Evolutionary conservation across 2,797 vertebrate genomes (phyloP), one percentile per base, ranked within the genome.

Genomic region (Sarcophilus harrisii): DNA sequence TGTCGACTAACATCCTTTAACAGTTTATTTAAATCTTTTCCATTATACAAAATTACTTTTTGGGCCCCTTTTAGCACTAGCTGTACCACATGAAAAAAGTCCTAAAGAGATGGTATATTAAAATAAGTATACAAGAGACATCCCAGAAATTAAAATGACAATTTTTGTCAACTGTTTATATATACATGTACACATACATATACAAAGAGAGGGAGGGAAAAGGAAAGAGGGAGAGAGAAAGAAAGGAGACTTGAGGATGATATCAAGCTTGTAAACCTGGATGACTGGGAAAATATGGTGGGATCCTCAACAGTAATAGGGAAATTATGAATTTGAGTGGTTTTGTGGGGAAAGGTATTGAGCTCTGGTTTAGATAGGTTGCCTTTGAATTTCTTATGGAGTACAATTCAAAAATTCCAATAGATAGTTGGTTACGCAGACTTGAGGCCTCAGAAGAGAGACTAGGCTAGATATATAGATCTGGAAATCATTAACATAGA

Each of bases 1-100:
- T 96, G n/a, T 96, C 32, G 89, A 91, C 57, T 92, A 45, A 94
- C 92, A 93, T 24, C 58, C 18, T 81, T 81, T 81, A 24, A 81
- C n/a, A 9, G 18, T 81, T 81, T 81, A 81, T 81, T 81, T 81
- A 81, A 81, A 45, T 81, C 66, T 81, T 45, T 81, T 81, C n/a
- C n/a, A 45, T 81, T 81, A 45, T 38, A 45, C 66, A 45, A 81
- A 81, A 81, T 81, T 81, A 81, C 66, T 81, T 81, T 45, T 81
- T 81, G 9, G n/a, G n/a, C 14, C 38, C 66, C 18, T 81, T 81
- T 45, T 21, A 81, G 66, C 66, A 81, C 18, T 81, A 38, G 24
- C n/a, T 81, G 18, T 5, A 38, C n/a, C 18, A 45, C 18, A 45
- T 45, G 16, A 81, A 81, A 81, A 45, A 18, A n/a, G n/a, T 38